Base-by-base conservation (phyloP, 2,113 vertebrate species). In the Anguilla rostrata region DNA sequence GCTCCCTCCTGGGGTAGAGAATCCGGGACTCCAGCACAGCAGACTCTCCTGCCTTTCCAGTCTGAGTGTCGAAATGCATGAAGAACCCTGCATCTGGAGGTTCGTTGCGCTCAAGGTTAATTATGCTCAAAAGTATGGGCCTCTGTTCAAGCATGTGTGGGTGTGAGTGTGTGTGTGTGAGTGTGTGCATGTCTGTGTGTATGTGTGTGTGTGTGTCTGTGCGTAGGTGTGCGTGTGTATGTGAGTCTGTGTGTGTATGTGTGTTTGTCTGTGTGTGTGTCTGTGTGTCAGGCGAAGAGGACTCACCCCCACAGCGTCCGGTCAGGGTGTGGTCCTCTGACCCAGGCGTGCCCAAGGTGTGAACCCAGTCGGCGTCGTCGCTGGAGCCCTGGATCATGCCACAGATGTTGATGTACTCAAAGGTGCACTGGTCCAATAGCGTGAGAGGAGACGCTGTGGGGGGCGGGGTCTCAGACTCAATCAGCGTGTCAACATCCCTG, bases 11-110 rank as follows among this genome's bases (percentile, higher is more conserved):
- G 1, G 98, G 98, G 86, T 98, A 98, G 39, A 99, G 95, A 86
- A 96, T 97, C 63, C 97, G 91, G 1, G 98, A 98, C 89, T 98
- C 96, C 26, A 99, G 92, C 81, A 98, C 1, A 20, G 97, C 97
- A 2, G 94, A 94, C 60, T 97, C 93, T 7, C 90, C 89, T n/a
- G 86, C 53, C 0, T 16, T 14, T 53, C 96, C 98, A 0, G 39
- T 88, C 57, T 75, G 88, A 22, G 97, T 98, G 88, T 34, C 46
- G 9, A 98, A 96, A 88, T 95, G 85, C 97, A 99, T 99, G 91
- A 93, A 96, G 87, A 96, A 97, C 5, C 97, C 97, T 1, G 95
- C 93, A 88, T 95, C 96, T 99, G 40, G 8, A 66, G 49, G 49
- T 53, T 53, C 12, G 26, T 6, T 6, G 26, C 3, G 20, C 22